Conservation (phyloP, 1,140 invertebrate species). For the Microplitis demolitor region DNA sequence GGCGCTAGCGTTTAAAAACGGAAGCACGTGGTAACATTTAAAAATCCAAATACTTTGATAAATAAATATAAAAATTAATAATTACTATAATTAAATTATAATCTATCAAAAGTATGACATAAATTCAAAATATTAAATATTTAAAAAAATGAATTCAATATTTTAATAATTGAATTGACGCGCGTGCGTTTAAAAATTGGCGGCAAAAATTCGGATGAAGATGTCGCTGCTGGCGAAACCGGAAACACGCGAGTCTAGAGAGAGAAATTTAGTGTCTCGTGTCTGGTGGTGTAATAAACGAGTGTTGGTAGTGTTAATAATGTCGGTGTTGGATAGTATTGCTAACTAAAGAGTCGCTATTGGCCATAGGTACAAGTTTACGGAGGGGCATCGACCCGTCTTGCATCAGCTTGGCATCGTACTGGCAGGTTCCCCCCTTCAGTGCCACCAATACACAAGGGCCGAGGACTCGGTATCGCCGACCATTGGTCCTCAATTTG, state of each 20-base stretch:
- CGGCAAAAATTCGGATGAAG: too few relatives aligned
- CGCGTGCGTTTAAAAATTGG: too few relatives aligned
- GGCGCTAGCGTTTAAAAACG: too few relatives aligned
- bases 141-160: background rate
- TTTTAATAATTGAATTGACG: background rate
- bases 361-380: conserved; percentile 32
- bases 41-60: too few relatives aligned
- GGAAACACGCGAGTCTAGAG: background rate
- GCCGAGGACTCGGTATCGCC: conserved; percentile 63
- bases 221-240: background rate
- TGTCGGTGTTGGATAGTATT: background rate
- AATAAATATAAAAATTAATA: too few relatives aligned
- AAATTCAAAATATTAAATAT: too few relatives aligned
- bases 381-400: conserved; percentile 51
- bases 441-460: conserved; percentile 67
- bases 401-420: conserved; percentile 56
- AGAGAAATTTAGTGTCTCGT: too few relatives aligned
- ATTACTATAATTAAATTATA: too few relatives aligned
- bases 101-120: too few relatives aligned
- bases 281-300: too few relatives aligned
- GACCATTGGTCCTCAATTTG: conserved; percentile 72
- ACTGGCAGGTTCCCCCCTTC: conserved; percentile 62
- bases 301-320: too few relatives aligned
- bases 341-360: conserved; percentile 27
- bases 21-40: too few relatives aligned